Base-by-base conservation (phyloP, 2,888 invertebrate genomes). In the Pediacus dermestoides region DNA sequence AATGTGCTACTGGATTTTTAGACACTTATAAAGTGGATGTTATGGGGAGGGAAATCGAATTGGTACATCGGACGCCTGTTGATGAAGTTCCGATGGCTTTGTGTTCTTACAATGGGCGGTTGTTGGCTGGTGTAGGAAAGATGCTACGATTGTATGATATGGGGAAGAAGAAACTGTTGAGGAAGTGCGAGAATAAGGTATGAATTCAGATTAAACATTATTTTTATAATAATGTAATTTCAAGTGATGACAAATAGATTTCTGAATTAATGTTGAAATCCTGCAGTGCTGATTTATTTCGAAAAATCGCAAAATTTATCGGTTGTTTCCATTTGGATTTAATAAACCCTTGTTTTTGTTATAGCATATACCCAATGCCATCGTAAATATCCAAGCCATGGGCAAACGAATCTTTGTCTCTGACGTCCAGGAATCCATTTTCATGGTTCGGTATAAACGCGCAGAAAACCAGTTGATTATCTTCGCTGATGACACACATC, bases 401-500 rank as follows among this genome's bases (percentile, higher is more conserved):
- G 95, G 97, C 1, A 89, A 93, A 61, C 79, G 99, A 39, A 88
- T 99, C 47, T 92, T 87, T 61, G 97, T 92, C 0, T 85, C 91
- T 0, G 99, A 99, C 66, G 88, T 95, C 0, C 94, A 95, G 69
- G 99, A 99, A 68, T 94, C 94, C 12, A 86, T 99, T 14, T 94
- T 93, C 67, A 95, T 94, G 69, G 82, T 99, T 0, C 82, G 94
- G 22, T 97, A 97, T 68, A 91, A 92, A 64, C 80, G 92, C 22
- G 81, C 87, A 26, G 99, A 99, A 68, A 99, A 99, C 70, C 96
- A 97, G 61, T 74, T 99, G 42, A 93, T 97, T 14, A 89, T 99
- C 36, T 99, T 99, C 70, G 94, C 96, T 2, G 99, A 99, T 66
- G 99, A 99, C 64, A 95, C 95, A 0, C 89, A 92, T 69, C 99